Evolutionary conservation across 2,113 vertebrate genomes (phyloP).

Genomic region (Pedionomus torquatus): DNA sequence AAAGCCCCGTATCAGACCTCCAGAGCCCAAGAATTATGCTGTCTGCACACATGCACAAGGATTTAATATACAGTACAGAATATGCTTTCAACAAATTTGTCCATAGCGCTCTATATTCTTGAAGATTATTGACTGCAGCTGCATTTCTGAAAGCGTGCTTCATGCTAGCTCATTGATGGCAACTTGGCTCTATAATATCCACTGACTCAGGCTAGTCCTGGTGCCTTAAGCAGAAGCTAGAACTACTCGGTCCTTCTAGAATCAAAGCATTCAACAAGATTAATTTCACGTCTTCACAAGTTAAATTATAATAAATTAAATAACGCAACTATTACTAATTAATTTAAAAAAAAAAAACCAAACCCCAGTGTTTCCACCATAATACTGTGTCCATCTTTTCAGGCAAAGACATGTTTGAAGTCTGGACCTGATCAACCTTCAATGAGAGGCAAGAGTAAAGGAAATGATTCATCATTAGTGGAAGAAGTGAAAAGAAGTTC

Average conservation of each 20-base stretch:
- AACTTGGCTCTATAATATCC: background rate
- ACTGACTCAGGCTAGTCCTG: background rate
- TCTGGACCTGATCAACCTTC: background rate
- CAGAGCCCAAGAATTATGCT: background rate
- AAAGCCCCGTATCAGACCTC: background rate
- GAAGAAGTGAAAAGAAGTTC: background rate
- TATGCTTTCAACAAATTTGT: background rate
- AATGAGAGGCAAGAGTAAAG: background rate
- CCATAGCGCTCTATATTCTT: background rate
- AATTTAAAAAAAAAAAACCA: too few species aligned
- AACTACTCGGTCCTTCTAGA: background rate
- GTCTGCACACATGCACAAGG: background rate
- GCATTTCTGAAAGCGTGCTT: background rate
- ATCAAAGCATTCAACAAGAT: background rate
- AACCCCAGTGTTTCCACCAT: background rate
- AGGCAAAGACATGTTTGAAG: background rate
- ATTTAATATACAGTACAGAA: background rate
- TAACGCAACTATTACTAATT: background rate
- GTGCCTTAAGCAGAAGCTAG: background rate
- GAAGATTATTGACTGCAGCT: background rate
- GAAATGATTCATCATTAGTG: background rate
- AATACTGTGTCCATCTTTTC: background rate
- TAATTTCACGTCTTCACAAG: background rate
- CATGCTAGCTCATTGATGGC: background rate
- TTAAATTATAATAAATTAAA: background rate